A percentile compares a stretch with the other conserved stretches of the same genome.
phyloP scores from a whole-genome alignment of 2,797 vertebrate species.

The Meriones psammophilus region DNA sequence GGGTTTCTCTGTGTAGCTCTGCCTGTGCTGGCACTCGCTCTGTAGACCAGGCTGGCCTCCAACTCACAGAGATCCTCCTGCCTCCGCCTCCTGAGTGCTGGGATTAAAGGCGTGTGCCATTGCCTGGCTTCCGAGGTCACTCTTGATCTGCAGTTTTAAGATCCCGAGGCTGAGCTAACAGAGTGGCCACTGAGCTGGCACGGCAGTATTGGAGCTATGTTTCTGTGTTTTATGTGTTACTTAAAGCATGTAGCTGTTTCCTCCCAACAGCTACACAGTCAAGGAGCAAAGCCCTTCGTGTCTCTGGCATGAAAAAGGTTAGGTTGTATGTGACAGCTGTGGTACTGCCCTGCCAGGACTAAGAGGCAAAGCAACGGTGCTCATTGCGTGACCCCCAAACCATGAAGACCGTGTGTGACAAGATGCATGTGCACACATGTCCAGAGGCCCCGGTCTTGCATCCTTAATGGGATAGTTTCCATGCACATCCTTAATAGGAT shows the following conservation, averaged over 20 bases:
- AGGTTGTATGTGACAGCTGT: background rate
- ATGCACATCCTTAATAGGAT: background rate
- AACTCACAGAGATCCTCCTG: background rate
- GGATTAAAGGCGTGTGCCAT: background rate
- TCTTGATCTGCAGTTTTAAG: background rate
- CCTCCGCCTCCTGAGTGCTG: background rate
- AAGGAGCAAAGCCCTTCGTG: background rate
- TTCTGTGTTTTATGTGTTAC: background rate
- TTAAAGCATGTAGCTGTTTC: background rate
- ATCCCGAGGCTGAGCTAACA: background rate
- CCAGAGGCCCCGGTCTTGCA: rapidly evolving
- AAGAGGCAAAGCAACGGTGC: background rate
- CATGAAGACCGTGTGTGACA: rapidly evolving
- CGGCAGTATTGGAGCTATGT: background rate
- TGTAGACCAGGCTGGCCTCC: background rate
- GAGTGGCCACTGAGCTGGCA: background rate
- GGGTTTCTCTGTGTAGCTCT: background rate
- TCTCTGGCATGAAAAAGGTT: background rate
- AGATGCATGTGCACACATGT: background rate
- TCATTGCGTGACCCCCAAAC: background rate
- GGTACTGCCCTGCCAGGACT: too few relatives aligned
- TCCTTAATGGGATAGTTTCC: background rate
- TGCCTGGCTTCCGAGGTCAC: background rate
- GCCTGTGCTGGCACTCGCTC: background rate
- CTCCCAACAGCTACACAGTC: background rate